Percentiles rank a stretch among this genome's conserved stretches.
These are phyloP conservation scores for Caracal caracal DNA, from an alignment of 2,113 vertebrate species.

Conservation along the genomic window DNA sequence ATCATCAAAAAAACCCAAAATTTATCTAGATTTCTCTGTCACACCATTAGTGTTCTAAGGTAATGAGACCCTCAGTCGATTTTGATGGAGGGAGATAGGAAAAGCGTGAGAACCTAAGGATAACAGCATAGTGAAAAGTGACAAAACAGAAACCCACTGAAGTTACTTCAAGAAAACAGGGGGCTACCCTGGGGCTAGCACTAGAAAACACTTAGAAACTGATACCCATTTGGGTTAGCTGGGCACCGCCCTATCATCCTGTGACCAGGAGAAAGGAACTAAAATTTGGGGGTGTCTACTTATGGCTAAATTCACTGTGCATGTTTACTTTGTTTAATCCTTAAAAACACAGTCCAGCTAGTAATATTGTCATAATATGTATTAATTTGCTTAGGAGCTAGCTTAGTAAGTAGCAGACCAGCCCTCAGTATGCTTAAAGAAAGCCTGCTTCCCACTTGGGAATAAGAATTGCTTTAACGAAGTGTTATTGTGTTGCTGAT, in stretches of 20 bases:
- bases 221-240: neutral
- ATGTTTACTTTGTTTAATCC: neutral
- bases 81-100: neutral
- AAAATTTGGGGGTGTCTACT: neutral
- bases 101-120: neutral
- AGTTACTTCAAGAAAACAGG: neutral
- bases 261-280: neutral
- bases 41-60: neutral
- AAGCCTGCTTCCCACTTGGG: neutral
- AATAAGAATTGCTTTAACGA: neutral
- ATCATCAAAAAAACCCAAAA: neutral
- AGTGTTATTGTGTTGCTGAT: neutral
- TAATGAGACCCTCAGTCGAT: neutral
- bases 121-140: neutral
- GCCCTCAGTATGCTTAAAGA: neutral
- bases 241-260: neutral
- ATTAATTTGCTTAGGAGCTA: neutral
- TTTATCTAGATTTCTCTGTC: neutral
- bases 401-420: neutral
- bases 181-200: neutral
- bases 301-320: neutral
- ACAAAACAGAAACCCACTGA: neutral
- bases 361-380: neutral
- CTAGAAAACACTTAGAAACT: neutral
- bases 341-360: neutral